A percentile compares a stretch with the other conserved stretches of the same genome.
These are phyloP conservation scores for Monochamus alternatus DNA, from an alignment of 2,888 invertebrate genomes.

Conservation along the genomic window DNA sequence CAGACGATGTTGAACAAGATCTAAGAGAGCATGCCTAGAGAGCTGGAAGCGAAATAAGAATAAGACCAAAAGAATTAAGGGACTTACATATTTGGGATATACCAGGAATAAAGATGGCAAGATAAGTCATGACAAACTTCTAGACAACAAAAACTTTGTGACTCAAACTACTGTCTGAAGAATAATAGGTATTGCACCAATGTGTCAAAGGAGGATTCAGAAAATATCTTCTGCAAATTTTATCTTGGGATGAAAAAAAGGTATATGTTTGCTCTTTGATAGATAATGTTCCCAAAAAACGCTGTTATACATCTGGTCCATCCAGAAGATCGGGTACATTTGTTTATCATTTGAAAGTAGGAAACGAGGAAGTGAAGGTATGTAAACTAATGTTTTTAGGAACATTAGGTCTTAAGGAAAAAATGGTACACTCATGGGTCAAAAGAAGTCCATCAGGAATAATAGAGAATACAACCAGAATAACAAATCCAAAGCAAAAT, in stretches of 20 bases:
- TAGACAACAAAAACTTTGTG: background rate
- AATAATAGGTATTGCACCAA: conserved; percentile 12
- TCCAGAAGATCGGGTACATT: conserved; percentile 1
- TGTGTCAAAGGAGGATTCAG: conserved; percentile 9
- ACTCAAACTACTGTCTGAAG: conserved; percentile 14
- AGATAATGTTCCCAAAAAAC: background rate
- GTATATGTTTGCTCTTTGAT: background rate
- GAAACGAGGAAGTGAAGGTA: background rate
- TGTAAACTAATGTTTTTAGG: conserved; percentile 11
- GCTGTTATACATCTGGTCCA: background rate
- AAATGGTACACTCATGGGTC: conserved; percentile 36
- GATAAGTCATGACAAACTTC: conserved; percentile 12
- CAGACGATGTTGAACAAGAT: conserved; percentile 19
- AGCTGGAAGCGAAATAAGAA: conserved; percentile 30
- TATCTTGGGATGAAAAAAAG: conserved; percentile 16
- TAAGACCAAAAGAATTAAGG: conserved; percentile 36
- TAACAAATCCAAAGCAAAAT: background rate
- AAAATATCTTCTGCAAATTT: conserved; percentile 15
- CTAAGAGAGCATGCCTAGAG: conserved; percentile 31
- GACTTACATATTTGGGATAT: conserved; percentile 12
- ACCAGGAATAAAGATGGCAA: conserved; percentile 5
- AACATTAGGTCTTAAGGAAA: conserved; percentile 31
- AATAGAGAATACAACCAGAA: background rate
- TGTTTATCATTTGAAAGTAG: background rate
- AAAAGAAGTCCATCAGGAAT: conserved; percentile 22